These are phyloP conservation scores for Tenthredo amoena DNA, from an alignment of 2,888 invertebrate species.

Conservation along the genomic window DNA sequence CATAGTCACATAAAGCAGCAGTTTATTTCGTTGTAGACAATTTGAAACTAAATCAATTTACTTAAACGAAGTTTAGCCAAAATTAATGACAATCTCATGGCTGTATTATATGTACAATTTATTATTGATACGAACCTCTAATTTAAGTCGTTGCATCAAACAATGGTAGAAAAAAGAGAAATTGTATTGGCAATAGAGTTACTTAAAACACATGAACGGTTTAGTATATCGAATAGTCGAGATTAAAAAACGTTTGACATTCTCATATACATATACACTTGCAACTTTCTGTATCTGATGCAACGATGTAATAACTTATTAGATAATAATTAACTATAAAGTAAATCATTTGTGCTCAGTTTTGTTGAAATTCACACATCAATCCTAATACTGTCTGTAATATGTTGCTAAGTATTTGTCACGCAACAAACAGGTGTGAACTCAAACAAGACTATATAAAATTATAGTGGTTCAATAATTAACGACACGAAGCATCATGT, in stretches of 20 bases:
- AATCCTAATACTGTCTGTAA: conserved; percentile 40
- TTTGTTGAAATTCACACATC: conserved; percentile 46
- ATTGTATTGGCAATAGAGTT: not conserved
- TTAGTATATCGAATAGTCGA: not conserved
- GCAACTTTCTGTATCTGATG: conserved; percentile 11
- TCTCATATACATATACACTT: conserved; percentile 7
- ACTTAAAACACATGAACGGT: not conserved
- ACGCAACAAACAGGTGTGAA: conserved; percentile 19
- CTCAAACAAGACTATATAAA: conserved; percentile 29
- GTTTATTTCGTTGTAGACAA: conserved; percentile 52
- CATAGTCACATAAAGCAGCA: conserved; percentile 52
- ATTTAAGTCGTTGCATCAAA: conserved; percentile 21
- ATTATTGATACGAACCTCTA: conserved; percentile 27
- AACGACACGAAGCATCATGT: conserved; percentile 11
- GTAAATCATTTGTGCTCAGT: conserved; percentile 47
- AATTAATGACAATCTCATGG: conserved; percentile 51
- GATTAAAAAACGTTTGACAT: not conserved
- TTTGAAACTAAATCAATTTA: conserved; percentile 37
- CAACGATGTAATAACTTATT: conserved; percentile 48
- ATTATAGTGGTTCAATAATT: conserved; percentile 33
- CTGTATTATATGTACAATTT: conserved; percentile 45
- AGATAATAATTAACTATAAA: conserved; percentile 32
- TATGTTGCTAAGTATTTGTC: conserved; percentile 25
- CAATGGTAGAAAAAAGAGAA: not conserved
- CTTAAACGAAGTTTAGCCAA: conserved; percentile 38